Conservation (phyloP, 2,888 invertebrate genomes). For the Cyclophora albipunctata region DNA sequence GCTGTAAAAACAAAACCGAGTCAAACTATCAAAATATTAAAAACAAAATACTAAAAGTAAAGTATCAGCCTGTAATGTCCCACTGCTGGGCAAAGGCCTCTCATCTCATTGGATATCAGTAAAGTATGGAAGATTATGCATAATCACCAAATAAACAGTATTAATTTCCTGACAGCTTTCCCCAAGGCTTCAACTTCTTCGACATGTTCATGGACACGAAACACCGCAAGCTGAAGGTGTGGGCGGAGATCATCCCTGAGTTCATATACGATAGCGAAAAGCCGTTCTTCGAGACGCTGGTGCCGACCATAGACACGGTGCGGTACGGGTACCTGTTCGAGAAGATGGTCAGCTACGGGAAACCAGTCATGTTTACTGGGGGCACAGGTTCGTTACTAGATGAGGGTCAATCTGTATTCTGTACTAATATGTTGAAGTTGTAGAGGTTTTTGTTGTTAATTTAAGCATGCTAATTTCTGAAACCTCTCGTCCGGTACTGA, state of each 20-base stretch:
- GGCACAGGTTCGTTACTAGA: conserved; percentile 77
- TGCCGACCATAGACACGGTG: conserved; percentile 93
- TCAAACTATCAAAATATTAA: too few relatives aligned
- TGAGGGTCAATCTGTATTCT: background rate
- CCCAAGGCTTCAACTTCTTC: conserved; percentile 81
- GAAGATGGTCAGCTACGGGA: conserved; percentile 80
- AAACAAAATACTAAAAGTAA: too few relatives aligned
- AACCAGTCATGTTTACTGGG: conserved; percentile 93
- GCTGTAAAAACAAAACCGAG: too few relatives aligned
- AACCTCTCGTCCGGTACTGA: too few relatives aligned
- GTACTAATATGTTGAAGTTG: background rate
- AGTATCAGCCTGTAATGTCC: too few relatives aligned
- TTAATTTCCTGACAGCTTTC: conserved; percentile 70
- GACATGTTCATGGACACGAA: conserved; percentile 84
- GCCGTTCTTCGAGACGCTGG: conserved; percentile 92
- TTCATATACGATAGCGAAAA: conserved; percentile 81
- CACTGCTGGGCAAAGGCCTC: too few relatives aligned
- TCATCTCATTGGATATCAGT: too few relatives aligned
- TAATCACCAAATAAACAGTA: too few relatives aligned
- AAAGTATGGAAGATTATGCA: too few relatives aligned
- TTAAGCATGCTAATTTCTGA: background rate
- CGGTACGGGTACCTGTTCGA: conserved; percentile 88
- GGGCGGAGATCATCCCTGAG: conserved; percentile 85
- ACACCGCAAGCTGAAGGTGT: conserved; percentile 81
- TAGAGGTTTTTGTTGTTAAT: too few relatives aligned